phyloP scores from a whole-genome alignment of 2,888 invertebrate genomes.

The Masnerella sp. region DNA sequence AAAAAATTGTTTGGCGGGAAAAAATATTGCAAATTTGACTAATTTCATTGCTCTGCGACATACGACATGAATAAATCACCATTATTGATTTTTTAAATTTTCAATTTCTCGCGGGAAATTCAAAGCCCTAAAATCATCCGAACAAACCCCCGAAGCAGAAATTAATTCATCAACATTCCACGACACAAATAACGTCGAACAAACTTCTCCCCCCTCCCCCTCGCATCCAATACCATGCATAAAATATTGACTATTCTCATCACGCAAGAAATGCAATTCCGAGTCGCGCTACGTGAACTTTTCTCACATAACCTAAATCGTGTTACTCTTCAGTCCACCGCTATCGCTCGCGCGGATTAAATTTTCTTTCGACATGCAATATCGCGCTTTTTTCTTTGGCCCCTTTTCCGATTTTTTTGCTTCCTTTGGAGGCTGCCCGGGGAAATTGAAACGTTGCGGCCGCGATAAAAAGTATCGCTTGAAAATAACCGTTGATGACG shows the following conservation, averaged over 20 bases:
- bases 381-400: slow-evolving; percentile 17
- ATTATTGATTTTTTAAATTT: too few relatives aligned
- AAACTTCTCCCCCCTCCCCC: slow-evolving; percentile 8
- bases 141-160: too few relatives aligned
- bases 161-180: slow-evolving; percentile 11
- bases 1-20: too few relatives aligned
- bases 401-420: not conserved
- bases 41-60: too few relatives aligned
- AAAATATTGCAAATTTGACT: too few relatives aligned
- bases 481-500: slow-evolving; percentile 29
- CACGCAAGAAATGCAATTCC: slow-evolving; percentile 55
- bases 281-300: slow-evolving; percentile 41
- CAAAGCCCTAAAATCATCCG: too few relatives aligned
- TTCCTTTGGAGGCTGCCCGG: not conserved
- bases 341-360: slow-evolving; percentile 50
- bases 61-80: too few relatives aligned
- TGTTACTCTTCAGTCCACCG: slow-evolving; percentile 52
- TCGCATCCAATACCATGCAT: slow-evolving; percentile 35
- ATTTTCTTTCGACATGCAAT: slow-evolving; percentile 53
- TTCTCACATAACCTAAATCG: slow-evolving; percentile 54
- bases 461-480: slow-evolving; percentile 36
- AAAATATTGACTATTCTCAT: slow-evolving; percentile 52
- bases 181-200: slow-evolving; percentile 24
- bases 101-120: too few relatives aligned
- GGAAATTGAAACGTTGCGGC: slow-evolving; percentile 41